Percentiles rank a stretch among this genome's conserved stretches.
Conservation (phyloP, 2,113 vertebrate species). For the Lethenteron camtschaticum region DNA sequence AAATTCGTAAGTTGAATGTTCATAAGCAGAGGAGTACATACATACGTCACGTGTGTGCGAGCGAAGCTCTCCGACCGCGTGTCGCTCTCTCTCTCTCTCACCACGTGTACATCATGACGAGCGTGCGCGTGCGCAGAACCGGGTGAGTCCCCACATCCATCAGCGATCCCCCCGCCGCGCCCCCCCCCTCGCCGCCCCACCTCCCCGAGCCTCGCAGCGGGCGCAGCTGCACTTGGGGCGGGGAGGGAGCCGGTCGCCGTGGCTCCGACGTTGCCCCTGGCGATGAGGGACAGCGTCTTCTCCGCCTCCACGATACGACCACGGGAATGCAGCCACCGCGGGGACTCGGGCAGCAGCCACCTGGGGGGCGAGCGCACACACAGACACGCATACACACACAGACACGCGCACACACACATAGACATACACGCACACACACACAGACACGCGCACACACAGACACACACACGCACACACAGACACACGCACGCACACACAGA, state of each 20-base stretch:
- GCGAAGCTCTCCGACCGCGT: not conserved
- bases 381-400: too few species aligned
- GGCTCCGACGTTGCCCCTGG: slow-evolving; percentile 25
- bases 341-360: slow-evolving; percentile 33
- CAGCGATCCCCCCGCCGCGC: slow-evolving; percentile 13
- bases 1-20: too few species aligned
- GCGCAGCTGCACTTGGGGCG: slow-evolving; percentile 9
- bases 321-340: slow-evolving; percentile 42
- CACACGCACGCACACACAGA: too few species aligned
- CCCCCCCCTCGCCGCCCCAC: slow-evolving; percentile 1
- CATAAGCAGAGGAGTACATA: too few species aligned
- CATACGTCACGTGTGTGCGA: too few species aligned
- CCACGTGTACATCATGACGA: slow-evolving; percentile 45
- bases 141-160: slow-evolving; percentile 29
- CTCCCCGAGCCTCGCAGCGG: slow-evolving; percentile 16
- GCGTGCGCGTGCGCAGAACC: slow-evolving; percentile 30
- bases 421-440: too few species aligned
- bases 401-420: too few species aligned
- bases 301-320: slow-evolving; percentile 33
- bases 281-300: slow-evolving; percentile 29
- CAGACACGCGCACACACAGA: too few species aligned
- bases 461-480: too few species aligned
- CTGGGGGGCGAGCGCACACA: too few species aligned
- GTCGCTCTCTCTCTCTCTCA: slow-evolving; percentile 15
- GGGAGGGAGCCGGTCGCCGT: slow-evolving; percentile 23